Conservation (phyloP, 2,113 vertebrate species). For the Aspidoscelis tigris region DNA sequence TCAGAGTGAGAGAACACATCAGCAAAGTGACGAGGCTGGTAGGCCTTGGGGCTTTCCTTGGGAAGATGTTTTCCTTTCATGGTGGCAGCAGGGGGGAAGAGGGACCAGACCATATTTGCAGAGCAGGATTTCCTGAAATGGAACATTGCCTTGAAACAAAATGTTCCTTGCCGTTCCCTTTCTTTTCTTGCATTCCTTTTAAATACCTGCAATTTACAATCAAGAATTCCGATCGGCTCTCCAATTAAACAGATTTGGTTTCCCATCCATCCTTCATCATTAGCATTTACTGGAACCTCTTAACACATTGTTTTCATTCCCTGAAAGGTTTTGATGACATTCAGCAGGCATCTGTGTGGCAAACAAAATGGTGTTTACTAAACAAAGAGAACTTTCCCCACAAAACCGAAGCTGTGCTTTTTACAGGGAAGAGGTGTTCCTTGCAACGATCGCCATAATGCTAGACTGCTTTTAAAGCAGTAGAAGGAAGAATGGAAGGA, state of each 20-base stretch:
- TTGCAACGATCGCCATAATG: background rate
- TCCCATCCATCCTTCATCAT: constrained; percentile 5
- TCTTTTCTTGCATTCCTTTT: too few relatives aligned
- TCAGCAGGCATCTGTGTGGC: background rate
- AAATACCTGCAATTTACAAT: background rate
- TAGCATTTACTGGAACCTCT: background rate
- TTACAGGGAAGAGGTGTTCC: background rate
- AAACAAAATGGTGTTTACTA: constrained; percentile 13
- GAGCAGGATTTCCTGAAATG: too few relatives aligned
- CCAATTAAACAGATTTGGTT: constrained; percentile 1
- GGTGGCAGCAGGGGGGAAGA: too few relatives aligned
- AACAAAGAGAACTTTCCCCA: background rate
- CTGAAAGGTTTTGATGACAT: background rate
- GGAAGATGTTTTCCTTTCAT: too few relatives aligned
- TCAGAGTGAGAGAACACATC: too few relatives aligned
- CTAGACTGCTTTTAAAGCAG: background rate
- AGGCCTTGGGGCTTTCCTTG: too few relatives aligned
- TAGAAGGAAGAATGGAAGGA: background rate
- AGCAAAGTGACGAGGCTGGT: too few relatives aligned
- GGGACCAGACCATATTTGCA: too few relatives aligned
- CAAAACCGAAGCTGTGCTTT: background rate
- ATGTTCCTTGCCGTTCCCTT: background rate
- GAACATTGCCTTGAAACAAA: background rate
- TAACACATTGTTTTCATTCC: constrained; percentile 4
- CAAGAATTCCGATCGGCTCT: constrained; percentile 1